Conservation (phyloP, 2,888 invertebrate species). For the Drosophila longiperda region DNA sequence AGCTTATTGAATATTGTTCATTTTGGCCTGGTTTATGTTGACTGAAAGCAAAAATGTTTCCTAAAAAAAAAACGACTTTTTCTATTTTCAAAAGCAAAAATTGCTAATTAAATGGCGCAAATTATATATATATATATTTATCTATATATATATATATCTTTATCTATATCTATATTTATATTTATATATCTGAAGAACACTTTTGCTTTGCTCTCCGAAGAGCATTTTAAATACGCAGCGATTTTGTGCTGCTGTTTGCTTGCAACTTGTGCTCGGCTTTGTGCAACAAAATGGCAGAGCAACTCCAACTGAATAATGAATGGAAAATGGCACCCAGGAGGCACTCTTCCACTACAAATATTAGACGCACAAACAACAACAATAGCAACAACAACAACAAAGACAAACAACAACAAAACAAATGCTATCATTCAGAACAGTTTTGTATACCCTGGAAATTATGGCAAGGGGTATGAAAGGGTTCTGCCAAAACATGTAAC, state of each 20-base stretch:
- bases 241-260: neutral
- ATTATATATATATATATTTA: too few species aligned
- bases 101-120: neutral
- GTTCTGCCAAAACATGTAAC: neutral
- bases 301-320: slow-evolving; percentile 60
- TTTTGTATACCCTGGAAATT: neutral
- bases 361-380: slow-evolving; percentile 7
- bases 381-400: slow-evolving; percentile 10
- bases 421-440: neutral
- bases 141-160: neutral
- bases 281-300: slow-evolving; percentile 15
- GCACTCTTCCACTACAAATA: slow-evolving; percentile 40
- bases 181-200: neutral
- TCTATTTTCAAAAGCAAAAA: neutral
- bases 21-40: neutral
- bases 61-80: neutral
- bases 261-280: neutral
- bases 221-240: neutral
- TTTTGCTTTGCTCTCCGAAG: neutral
- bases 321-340: slow-evolving; percentile 71
- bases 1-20: neutral
- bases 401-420: neutral
- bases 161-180: neutral
- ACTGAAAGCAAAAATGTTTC: neutral
- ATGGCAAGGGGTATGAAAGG: neutral